These are phyloP conservation scores for Achroia grisella DNA, from an alignment of 1,140 invertebrate genomes.

Conservation along the genomic window DNA sequence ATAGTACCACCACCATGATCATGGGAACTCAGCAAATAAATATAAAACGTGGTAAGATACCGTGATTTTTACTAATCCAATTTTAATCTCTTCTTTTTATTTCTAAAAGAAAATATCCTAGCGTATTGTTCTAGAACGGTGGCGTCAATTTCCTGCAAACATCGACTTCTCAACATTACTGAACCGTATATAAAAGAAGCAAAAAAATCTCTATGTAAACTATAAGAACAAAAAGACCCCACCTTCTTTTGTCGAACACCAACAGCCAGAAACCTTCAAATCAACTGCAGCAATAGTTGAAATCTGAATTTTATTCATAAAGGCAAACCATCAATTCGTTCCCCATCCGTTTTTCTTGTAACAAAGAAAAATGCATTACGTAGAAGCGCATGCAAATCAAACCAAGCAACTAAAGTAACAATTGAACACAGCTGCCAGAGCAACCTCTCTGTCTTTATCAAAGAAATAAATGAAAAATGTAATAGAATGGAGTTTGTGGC, in stretches of 20 bases:
- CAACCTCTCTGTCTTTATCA: conserved; percentile 36
- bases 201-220: too few relatives aligned
- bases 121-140: too few relatives aligned
- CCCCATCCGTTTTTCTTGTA: conserved; percentile 9
- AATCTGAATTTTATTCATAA: conserved; percentile 25
- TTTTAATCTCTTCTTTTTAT: too few relatives aligned
- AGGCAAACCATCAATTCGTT: conserved; percentile 25
- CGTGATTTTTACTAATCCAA: too few relatives aligned
- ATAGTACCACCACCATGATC: too few relatives aligned
- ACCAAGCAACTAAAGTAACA: conserved; percentile 37
- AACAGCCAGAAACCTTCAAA: conserved; percentile 2
- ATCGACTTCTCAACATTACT: too few relatives aligned
- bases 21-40: too few relatives aligned
- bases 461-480: conserved; percentile 41
- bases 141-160: too few relatives aligned
- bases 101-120: too few relatives aligned
- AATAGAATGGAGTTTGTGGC: conserved; percentile 16
- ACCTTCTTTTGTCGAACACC: not conserved
- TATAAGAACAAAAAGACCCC: too few relatives aligned
- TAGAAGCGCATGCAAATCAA: conserved; percentile 31
- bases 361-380: conserved; percentile 44
- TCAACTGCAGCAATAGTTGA: conserved; percentile 7
- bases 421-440: conserved; percentile 41
- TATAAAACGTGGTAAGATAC: too few relatives aligned
- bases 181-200: too few relatives aligned